Base-by-base conservation (phyloP, 2,888 invertebrate genomes). In the Melolontha melolontha region DNA sequence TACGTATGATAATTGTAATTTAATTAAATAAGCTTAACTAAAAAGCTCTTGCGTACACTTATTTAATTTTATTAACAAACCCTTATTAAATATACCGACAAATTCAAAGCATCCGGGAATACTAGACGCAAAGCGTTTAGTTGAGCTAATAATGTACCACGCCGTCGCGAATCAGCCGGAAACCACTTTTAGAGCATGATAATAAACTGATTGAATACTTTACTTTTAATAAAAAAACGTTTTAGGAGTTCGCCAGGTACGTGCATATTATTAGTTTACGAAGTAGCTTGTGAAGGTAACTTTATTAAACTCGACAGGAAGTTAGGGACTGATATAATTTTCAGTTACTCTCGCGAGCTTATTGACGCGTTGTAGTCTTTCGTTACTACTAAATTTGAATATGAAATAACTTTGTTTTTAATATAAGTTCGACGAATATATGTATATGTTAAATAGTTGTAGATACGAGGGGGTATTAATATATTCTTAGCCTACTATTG, bases 131-230 rank as follows among this genome's bases (percentile, higher is more conserved):
- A 75, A 77, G 74, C 76, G 75, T 78, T 77, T 78, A 76, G 75
- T 75, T 69, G 74, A 78, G 77, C 77, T 79, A 79, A 79, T 79
- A 78, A 78, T 75, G 77, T 73, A 74, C 70, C 69, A 44, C 73
- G 66, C 73, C 74, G 73, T 74, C 72, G 73, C 75, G 73, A 75
- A 75, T 71, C 73, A 73, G 70, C 71, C n/a, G 73, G 71, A 73
- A 75, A 75, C 75, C 75, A 75, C 73, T 75, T 73, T 44, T 74
- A 68, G 76, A 78, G 79, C 78, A 80, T 79, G 79, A 79, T 79
- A 79, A 80, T 79, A 80, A 80, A 79, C 79, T 80, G 79, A 80
- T 80, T 79, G 79, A 80, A 80, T 80, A 79, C 79, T 78, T 75
- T 74, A 74, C 76, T 72, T 79, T 79, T 80, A 79, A 78, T 79